Evolutionary conservation across 2,797 vertebrate genomes (phyloP), one percentile per base, ranked within the genome.

Genomic region (Melanotaenia pygmaea): DNA sequence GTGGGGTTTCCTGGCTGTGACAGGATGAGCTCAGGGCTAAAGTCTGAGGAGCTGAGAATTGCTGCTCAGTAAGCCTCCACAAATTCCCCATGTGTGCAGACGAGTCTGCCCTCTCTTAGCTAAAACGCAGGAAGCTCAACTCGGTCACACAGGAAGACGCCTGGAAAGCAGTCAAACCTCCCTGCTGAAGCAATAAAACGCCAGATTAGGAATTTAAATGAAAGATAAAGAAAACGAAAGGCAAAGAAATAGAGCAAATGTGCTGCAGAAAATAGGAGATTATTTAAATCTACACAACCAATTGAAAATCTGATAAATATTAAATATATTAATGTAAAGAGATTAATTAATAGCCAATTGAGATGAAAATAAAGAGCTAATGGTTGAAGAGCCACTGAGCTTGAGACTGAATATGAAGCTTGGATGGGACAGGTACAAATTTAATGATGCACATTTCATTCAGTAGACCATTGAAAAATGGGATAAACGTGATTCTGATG

Each of bases 51-150:
- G 59, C 71, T 59, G 63, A 64, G 58, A 77, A 59, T 59, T 67
- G 74, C 56, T 79, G 57, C 58, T 76, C 40, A 54, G 43, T 87
- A 81, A 80, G 53, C 80, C 61, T 62, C 70, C 40, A 18, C 61
- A 63, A 83, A 69, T 43, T 28, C 65, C 40, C 61, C 1, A 51
- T 64, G 24, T 76, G 69, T 77, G 88, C 81, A 72, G 84, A n/a
- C n/a, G n/a, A 90, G 57, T 71, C 22, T 18, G 86, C 76, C 59
- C 79, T 88, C 88, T 77, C 85, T 85, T 63, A 83, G 65, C 76
- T 80, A 64, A 70, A 90, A 81, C 84, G 81, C 85, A 91, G 90
- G 90, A 94, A 90, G 82, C 77, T 67, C 47, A 34, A 67, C 68
- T 64, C 62, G 60, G 85, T 86, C 86, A 79, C 74, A 83, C 80